Percentiles rank a stretch among this genome's conserved stretches.
Conservation (phyloP, 2,797 vertebrate genomes). For the Bucorvus abyssinicus region DNA sequence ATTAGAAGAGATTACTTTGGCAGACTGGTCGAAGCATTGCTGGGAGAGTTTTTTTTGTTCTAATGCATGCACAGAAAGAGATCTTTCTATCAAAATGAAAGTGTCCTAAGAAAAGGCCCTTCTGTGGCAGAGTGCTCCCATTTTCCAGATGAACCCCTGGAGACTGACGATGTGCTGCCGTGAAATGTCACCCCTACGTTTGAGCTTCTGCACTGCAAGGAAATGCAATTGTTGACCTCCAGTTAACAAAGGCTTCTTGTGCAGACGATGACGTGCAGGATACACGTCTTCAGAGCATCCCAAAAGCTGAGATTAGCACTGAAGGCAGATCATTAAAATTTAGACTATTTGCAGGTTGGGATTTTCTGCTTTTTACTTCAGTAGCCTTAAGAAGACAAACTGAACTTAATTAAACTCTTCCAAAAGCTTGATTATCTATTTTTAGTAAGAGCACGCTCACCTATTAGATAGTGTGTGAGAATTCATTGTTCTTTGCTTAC, state of each 20-base stretch:
- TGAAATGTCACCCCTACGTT: not conserved
- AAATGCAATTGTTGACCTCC: not conserved
- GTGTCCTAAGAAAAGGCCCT: not conserved
- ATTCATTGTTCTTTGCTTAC: not conserved
- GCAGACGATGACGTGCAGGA: not conserved
- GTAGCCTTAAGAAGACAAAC: not conserved
- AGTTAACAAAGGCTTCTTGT: not conserved
- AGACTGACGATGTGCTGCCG: not conserved
- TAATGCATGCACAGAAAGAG: not conserved
- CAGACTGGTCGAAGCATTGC: not conserved
- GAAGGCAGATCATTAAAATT: not conserved
- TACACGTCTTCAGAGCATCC: not conserved
- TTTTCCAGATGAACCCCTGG: not conserved
- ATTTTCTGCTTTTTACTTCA: not conserved
- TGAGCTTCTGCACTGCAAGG: not conserved
- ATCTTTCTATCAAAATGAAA: not conserved
- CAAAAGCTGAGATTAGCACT: not conserved
- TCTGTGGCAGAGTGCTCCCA: not conserved
- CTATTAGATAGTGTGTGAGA: not conserved
- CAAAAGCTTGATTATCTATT: not conserved
- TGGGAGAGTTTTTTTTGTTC: not conserved
- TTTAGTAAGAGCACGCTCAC: not conserved
- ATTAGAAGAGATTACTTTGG: rapidly evolving
- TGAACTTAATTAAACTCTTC: not conserved
- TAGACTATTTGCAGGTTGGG: not conserved